Conservation (phyloP, 2,113 vertebrate genomes). For the Circaetus gallicus region DNA sequence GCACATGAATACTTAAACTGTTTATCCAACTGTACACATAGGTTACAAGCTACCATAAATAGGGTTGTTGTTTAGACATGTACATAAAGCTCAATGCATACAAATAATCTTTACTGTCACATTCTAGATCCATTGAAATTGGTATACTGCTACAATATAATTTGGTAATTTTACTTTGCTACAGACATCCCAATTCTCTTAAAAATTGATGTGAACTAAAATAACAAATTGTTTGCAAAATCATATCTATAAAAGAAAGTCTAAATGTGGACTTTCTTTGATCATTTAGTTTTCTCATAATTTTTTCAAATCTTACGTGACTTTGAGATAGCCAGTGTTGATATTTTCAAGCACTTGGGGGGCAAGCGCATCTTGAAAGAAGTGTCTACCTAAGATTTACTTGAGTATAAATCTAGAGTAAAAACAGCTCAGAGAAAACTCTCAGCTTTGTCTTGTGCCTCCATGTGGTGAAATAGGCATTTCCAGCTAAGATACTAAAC, state of each 20-base stretch:
- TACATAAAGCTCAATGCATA: background rate
- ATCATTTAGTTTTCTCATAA: background rate
- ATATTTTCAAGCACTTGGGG: background rate
- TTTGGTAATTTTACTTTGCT: background rate
- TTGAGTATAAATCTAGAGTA: background rate
- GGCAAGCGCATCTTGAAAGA: background rate
- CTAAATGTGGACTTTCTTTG: background rate
- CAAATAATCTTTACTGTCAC: constrained; percentile 13
- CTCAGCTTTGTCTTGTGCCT: background rate
- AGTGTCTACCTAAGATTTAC: background rate
- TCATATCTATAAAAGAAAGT: background rate
- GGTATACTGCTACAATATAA: background rate
- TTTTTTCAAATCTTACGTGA: background rate
- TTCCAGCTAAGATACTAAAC: background rate
- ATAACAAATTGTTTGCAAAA: background rate
- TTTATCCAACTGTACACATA: constrained; percentile 49
- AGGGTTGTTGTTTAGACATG: background rate
- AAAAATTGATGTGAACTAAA: background rate
- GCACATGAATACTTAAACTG: constrained; percentile 66
- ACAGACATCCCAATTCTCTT: background rate
- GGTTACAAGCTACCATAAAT: constrained; percentile 46
- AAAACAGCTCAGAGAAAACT: background rate
- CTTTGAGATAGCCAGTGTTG: background rate
- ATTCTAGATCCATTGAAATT: background rate
- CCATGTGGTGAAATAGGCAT: background rate